Evolutionary conservation across 2,113 vertebrate species (phyloP).

Genomic region (Myotis brandtii): DNA sequence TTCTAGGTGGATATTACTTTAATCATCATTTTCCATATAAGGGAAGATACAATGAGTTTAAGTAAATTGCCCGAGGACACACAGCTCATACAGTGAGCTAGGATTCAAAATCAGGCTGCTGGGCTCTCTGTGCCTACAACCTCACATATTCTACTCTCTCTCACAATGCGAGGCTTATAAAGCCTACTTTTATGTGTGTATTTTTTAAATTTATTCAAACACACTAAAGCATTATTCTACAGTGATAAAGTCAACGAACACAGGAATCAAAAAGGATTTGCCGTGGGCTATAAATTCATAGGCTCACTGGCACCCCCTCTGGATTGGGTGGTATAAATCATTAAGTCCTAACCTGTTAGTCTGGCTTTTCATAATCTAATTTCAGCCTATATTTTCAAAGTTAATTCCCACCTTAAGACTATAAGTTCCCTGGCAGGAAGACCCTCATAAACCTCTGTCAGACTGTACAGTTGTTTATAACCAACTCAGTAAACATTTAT

Average conservation of each 20-base stretch:
- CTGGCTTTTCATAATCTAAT: constrained; percentile 9
- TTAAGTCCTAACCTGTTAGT: neutral
- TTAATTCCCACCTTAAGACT: constrained; percentile 19
- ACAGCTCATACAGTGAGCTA: neutral
- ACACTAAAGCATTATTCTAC: neutral
- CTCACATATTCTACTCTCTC: neutral
- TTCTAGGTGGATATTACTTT: neutral
- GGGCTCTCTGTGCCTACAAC: neutral
- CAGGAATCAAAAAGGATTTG: neutral
- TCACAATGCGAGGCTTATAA: neutral
- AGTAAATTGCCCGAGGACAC: neutral
- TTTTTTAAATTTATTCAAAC: constrained; percentile 47
- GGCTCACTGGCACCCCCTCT: neutral
- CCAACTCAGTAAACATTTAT: constrained; percentile 5
- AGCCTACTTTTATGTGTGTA: neutral
- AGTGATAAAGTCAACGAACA: constrained; percentile 36
- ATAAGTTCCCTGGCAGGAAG: neutral
- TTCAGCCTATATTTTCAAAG: constrained; percentile 4
- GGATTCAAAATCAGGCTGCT: neutral
- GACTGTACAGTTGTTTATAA: neutral
- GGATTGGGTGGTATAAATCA: neutral
- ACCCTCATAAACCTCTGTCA: neutral
- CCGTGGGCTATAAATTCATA: constrained; percentile 13
- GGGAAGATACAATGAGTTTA: neutral
- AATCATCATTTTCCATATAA: neutral